Evolutionary conservation across 53 echinoderm and acorn worm genomes (phyloP).

Genomic region (Holothuria scabra): DNA sequence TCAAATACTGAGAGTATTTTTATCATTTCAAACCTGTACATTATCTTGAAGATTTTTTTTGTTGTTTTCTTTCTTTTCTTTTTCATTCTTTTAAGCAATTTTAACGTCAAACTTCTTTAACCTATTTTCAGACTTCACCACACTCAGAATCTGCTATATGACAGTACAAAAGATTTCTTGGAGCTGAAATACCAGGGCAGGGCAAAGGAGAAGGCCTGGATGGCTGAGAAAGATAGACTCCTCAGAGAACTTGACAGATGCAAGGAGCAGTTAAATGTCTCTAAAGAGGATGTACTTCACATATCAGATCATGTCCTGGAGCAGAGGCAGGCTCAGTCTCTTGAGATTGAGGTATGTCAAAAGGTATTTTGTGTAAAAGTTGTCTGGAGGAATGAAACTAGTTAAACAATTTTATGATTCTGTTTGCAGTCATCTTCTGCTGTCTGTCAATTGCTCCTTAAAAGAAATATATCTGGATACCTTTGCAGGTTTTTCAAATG

Average conservation of each 20-base stretch:
- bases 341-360: conserved; percentile 84
- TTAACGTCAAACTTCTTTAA: not conserved
- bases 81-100: not conserved
- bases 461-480: no score
- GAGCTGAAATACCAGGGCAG: conserved; percentile 92
- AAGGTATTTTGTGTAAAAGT: no score
- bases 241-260: conserved; percentile 89
- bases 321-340: conserved; percentile 79
- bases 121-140: conserved; percentile 72
- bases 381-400: no score
- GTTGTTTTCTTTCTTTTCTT: no score
- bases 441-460: no score
- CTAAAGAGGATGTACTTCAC: conserved; percentile 90
- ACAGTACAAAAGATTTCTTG: conserved; percentile 94
- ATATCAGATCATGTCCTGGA: conserved; percentile 82
- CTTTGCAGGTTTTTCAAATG: no score
- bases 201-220: conserved; percentile 87
- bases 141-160: conserved; percentile 94
- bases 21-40: not conserved
- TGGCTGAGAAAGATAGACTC: conserved; percentile 93
- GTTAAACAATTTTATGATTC: no score
- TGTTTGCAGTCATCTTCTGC: no score
- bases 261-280: conserved; percentile 90
- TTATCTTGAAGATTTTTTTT: no score
- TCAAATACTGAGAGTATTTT: no score